Evolutionary conservation across 2,113 vertebrate genomes (phyloP).

Genomic region (Drymodes brunneopygia): DNA sequence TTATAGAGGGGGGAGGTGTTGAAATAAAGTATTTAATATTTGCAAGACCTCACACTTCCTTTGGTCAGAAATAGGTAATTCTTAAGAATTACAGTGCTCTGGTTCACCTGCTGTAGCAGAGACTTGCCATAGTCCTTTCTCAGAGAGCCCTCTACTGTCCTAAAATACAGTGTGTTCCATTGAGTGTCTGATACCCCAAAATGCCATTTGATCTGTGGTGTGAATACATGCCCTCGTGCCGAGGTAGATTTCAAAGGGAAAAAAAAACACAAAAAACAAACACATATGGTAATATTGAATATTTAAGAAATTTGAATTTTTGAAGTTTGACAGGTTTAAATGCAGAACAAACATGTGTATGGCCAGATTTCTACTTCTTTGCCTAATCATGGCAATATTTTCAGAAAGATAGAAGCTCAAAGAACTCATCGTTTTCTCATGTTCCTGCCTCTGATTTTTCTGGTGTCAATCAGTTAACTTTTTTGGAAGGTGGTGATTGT

Average conservation of each 20-base stretch:
- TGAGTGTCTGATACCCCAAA: background rate
- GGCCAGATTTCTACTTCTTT: background rate
- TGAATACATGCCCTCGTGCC: background rate
- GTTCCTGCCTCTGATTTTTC: background rate
- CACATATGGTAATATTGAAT: background rate
- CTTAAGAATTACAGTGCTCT: slow-evolving; percentile 9
- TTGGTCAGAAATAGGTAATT: background rate
- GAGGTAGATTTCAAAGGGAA: background rate
- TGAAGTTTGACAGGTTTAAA: background rate
- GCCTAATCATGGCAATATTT: background rate
- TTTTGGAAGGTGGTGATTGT: background rate
- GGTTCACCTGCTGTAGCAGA: background rate
- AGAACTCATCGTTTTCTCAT: background rate
- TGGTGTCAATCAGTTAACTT: background rate
- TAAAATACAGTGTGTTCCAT: background rate
- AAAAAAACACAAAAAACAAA: background rate
- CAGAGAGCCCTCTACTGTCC: slow-evolving; percentile 68
- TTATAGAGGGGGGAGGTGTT: background rate
- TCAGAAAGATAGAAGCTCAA: background rate
- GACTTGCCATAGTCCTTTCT: slow-evolving; percentile 31
- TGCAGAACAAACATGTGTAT: background rate
- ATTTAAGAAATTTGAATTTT: background rate
- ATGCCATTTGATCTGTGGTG: background rate
- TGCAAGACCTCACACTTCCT: background rate
- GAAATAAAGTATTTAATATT: background rate